Evolutionary conservation across 2,113 vertebrate species (phyloP), one percentile per base, ranked within the genome.

Genomic region (Cyphomyrus plagiostoma): DNA sequence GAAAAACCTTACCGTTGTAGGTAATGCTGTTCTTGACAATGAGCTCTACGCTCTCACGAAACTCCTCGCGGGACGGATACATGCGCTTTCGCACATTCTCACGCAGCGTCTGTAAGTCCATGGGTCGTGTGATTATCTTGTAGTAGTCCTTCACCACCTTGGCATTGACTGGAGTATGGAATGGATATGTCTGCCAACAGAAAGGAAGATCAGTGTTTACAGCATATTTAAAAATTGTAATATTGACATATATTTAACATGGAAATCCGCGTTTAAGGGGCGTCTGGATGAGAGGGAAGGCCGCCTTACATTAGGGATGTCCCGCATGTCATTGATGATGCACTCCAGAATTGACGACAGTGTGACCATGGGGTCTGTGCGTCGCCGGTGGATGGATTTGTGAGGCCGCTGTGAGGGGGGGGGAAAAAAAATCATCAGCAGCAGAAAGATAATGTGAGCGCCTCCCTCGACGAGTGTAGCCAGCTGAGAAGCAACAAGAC

Each of bases 101-200:
- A 66, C 98, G 96, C 88, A 99, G 95, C 0, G 98, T 99, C 94
- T 99, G 98, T 88, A 99, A 94, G 93, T 99, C 98, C 98, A 99
- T 99, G 5, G 98, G 98, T 53, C 97, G 95, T 0, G 97, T 98
- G 91, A 99, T 99, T 89, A 99, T 98, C 95, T 99, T 99, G 15
- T 99, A 99, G 92, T 99, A 99, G 93, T 99, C 98, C 92, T 99
- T 99, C 89, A 99, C 98, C 74, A 98, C 97, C 92, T 99, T 99
- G 56, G 97, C 97, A 86, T 99, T 99, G 45, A 99, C 98, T 4
- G 98, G 98, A 0, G 98, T 98, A 91, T 99, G 98, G 88, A 99
- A 99, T 1, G 98, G 98, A 88, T 99, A 99, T 0, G 98, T 99
- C 98, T 99, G 91, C 82, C 49, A 3, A 30, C 0, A n/a, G 85